These are phyloP conservation scores for Eudyptes chrysolophus DNA, from an alignment of 2,113 vertebrate genomes.

Conservation along the genomic window DNA sequence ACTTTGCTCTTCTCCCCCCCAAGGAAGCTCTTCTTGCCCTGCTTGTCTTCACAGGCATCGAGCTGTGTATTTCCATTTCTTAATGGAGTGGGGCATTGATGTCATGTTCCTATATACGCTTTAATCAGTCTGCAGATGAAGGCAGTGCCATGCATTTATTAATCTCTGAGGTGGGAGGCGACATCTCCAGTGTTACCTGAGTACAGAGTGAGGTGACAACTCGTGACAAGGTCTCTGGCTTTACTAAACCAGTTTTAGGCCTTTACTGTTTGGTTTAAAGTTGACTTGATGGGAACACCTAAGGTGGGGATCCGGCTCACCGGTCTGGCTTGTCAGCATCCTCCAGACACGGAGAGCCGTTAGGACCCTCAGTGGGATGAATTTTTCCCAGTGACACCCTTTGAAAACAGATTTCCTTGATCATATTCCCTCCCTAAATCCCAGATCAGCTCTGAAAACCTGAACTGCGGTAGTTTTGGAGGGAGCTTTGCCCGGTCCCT, in stretches of 20 bases:
- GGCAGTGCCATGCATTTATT: neutral
- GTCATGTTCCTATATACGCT: accelerated
- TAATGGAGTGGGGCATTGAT: neutral
- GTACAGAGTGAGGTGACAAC: neutral
- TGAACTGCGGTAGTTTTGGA: neutral
- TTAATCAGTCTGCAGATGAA: neutral
- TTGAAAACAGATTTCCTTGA: neutral
- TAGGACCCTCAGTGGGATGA: neutral
- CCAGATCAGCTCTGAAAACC: neutral
- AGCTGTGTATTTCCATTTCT: neutral
- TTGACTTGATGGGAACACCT: neutral
- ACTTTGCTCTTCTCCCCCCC: neutral
- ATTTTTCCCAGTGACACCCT: neutral
- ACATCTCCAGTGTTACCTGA: neutral
- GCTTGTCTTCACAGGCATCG: neutral
- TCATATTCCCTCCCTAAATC: neutral
- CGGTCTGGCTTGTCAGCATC: neutral
- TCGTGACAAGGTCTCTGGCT: neutral
- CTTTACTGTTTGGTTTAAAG: neutral
- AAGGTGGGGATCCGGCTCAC: neutral
- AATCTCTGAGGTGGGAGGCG: neutral
- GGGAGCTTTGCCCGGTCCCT: neutral
- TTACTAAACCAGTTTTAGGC: neutral
- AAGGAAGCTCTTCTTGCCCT: neutral
- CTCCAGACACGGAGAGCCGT: neutral